Conservation (phyloP, 2,888 invertebrate species). For the Diarsia mendica region DNA sequence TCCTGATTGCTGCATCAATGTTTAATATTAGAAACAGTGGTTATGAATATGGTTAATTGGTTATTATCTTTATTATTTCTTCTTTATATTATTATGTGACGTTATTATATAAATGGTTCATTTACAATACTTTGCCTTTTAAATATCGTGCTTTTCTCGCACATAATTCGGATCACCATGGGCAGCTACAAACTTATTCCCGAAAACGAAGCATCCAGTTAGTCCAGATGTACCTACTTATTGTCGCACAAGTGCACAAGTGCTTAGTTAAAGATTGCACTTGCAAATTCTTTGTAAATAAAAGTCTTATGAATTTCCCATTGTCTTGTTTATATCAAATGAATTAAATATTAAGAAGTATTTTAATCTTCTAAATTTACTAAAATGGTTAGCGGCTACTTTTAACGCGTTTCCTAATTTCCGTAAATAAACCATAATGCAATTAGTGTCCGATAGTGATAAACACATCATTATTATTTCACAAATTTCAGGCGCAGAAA, state of each 20-base stretch:
- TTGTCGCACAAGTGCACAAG: background rate
- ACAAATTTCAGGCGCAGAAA: background rate
- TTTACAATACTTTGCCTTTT: background rate
- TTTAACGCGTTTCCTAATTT: background rate
- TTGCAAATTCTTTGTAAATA: background rate
- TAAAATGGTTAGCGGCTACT: background rate
- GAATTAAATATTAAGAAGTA: background rate
- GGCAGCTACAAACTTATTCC: background rate
- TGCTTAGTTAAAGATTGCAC: background rate
- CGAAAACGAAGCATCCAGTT: background rate
- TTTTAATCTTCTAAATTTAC: no score
- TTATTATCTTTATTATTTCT: conserved; percentile 45
- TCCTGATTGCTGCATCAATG: conserved; percentile 35
- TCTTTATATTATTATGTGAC: conserved; percentile 49
- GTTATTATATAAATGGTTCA: conserved; percentile 45
- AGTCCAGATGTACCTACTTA: background rate
- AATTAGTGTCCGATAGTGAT: background rate
- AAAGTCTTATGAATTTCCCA: background rate
- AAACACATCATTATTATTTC: background rate
- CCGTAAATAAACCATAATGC: background rate
- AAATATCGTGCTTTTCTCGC: background rate
- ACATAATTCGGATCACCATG: background rate
- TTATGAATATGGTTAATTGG: conserved; percentile 47
- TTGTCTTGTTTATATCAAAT: conserved; percentile 1
- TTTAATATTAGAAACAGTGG: conserved; percentile 28